Conservation (phyloP, 1,140 invertebrate genomes). For the Linepithema humile region DNA sequence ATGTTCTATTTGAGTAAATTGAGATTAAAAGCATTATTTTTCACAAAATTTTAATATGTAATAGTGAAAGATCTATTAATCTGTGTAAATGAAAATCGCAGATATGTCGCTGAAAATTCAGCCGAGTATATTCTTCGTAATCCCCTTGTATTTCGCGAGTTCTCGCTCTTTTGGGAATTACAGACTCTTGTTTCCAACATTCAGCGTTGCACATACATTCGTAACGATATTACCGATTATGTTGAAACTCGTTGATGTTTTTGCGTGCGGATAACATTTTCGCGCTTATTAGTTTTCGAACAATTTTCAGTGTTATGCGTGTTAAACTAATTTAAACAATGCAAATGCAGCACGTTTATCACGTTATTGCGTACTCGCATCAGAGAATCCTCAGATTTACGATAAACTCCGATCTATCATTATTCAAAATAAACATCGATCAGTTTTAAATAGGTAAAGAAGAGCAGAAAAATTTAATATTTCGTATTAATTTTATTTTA, state of each 20-base stretch:
- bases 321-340: background rate
- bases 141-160: background rate
- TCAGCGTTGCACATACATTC: background rate
- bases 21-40: background rate
- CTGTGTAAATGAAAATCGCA: background rate
- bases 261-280: background rate
- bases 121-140: background rate
- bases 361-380: background rate
- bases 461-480: background rate
- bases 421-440: background rate
- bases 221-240: conserved; percentile 17
- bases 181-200: background rate
- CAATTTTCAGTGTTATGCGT: background rate
- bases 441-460: background rate
- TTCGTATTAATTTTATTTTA: background rate
- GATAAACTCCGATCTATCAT: background rate
- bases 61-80: conserved; percentile 7
- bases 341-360: background rate
- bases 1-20: background rate
- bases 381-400: background rate
- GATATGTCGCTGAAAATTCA: background rate
- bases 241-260: background rate
- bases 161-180: background rate
- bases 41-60: background rate
- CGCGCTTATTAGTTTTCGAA: conserved; percentile 23